A percentile compares a stretch with the other conserved stretches of the same genome.
Conservation (phyloP, 2,888 invertebrate genomes). For the Netelia inedita region DNA sequence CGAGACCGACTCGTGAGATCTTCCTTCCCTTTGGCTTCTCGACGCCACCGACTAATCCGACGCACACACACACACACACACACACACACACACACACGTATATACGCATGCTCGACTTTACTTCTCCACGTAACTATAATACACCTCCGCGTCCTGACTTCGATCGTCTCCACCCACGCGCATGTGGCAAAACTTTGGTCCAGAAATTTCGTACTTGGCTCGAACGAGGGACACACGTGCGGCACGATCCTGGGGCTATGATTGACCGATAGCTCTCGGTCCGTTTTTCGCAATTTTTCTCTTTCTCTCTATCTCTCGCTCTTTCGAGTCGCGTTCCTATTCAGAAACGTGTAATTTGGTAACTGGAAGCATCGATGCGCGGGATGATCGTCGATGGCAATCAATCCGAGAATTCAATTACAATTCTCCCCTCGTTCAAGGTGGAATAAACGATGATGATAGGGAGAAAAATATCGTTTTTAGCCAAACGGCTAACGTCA, state of each 20-base stretch:
- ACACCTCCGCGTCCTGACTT: constrained; percentile 41
- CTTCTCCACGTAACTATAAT: constrained; percentile 35
- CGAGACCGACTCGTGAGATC: constrained; percentile 58
- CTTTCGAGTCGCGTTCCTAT: constrained; percentile 46
- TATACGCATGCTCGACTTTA: not conserved
- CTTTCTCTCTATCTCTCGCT: not conserved
- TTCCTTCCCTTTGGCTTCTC: constrained; percentile 68
- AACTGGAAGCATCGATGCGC: constrained; percentile 7
- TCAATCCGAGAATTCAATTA: constrained; percentile 65
- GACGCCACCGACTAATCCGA: constrained; percentile 53
- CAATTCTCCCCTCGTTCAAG: constrained; percentile 24
- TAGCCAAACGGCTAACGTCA: not conserved
- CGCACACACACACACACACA: constrained; percentile 23
- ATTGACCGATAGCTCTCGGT: constrained; percentile 61
- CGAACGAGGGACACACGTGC: constrained; percentile 28
- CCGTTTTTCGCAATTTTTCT: too few relatives aligned
- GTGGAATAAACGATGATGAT: not conserved
- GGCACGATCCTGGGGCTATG: constrained; percentile 58
- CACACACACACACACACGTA: constrained; percentile 22
- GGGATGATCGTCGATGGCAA: constrained; percentile 48
- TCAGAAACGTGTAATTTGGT: not conserved
- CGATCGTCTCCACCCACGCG: not conserved
- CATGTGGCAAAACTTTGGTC: constrained; percentile 29
- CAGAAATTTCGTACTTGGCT: constrained; percentile 53
- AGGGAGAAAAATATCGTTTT: not conserved